Conservation (phyloP, 2,113 vertebrate genomes). For the Tragelaphus buxtoni region DNA sequence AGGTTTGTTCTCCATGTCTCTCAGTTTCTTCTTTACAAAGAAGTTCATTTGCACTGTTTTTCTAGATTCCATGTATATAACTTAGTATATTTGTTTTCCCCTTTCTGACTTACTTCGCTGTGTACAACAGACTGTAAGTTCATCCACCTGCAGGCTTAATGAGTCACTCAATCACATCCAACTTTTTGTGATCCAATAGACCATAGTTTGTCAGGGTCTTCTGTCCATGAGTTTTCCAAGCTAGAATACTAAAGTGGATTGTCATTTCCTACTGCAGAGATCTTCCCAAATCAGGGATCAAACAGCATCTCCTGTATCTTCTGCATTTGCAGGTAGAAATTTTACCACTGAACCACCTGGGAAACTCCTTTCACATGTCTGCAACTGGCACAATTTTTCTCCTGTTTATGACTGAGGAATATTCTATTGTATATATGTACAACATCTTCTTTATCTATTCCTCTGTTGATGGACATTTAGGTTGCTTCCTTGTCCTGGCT, state of each 20-base stretch:
- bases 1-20: neutral
- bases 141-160: neutral
- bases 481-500: neutral
- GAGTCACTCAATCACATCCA: neutral
- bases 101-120: neutral
- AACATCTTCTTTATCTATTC: neutral
- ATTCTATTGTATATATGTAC: neutral
- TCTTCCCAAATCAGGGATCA: neutral
- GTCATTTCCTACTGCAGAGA: neutral
- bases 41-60: neutral
- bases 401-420: neutral
- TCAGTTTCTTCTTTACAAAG: neutral
- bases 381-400: neutral
- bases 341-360: neutral
- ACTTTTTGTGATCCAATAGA: neutral
- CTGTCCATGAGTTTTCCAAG: neutral
- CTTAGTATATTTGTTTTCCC: neutral
- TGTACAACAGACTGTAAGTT: neutral
- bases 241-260: neutral
- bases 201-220: neutral
- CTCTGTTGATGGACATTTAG: neutral
- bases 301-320: neutral
- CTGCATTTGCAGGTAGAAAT: neutral
- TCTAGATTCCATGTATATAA: neutral
- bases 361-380: neutral